A percentile compares a stretch with the other conserved stretches of the same genome.
Conservation (phyloP, 2,113 vertebrate genomes). For the Mormoops blainvillei region DNA sequence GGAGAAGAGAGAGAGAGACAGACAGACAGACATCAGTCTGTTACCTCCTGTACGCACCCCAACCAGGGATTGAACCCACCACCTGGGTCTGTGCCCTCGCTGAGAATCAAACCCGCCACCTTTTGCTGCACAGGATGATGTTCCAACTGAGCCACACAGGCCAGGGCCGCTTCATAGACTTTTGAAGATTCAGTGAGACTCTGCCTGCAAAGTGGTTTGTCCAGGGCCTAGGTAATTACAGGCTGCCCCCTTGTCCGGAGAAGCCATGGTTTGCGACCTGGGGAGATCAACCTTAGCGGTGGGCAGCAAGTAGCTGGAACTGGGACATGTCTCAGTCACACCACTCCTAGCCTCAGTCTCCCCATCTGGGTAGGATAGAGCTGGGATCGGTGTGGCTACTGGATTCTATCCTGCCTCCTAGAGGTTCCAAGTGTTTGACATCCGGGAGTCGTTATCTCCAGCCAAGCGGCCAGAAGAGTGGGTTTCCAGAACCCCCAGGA, state of each 20-base stretch:
- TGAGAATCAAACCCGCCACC: no score
- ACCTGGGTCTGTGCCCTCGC: no score
- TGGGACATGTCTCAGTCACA: fast-evolving
- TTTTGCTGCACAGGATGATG: no score
- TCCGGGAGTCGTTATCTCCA: neutral
- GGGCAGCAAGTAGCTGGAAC: neutral
- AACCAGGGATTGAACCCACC: no score
- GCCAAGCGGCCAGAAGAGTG: neutral
- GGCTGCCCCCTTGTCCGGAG: neutral
- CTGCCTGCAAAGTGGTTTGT: neutral
- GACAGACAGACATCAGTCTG: no score
- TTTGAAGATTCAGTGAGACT: neutral
- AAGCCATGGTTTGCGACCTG: no score
- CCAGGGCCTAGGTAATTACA: no score
- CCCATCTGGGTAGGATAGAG: neutral
- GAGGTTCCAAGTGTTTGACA: neutral
- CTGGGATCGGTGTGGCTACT: neutral
- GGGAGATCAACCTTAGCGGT: neutral
- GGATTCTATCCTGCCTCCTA: neutral
- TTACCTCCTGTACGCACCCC: no score
- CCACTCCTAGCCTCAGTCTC: neutral
- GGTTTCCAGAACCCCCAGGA: neutral
- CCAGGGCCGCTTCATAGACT: neutral
- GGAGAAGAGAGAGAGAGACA: no score
- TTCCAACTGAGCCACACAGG: no score